phyloP scores from a whole-genome alignment of 2,888 invertebrate species.

The Dinocampus coccinellae region DNA sequence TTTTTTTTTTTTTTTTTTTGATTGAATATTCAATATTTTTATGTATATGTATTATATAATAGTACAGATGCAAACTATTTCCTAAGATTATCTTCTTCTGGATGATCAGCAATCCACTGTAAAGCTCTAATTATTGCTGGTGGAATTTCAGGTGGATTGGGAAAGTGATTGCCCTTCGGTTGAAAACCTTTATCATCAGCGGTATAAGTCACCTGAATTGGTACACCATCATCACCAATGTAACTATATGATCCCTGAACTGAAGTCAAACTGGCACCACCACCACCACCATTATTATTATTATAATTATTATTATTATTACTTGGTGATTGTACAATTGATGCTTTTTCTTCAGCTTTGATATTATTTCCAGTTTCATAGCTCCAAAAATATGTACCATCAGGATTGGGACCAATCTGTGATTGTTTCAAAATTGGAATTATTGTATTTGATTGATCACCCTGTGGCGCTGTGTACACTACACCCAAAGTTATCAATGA shows the following conservation, averaged over 20 bases:
- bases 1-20: too few species aligned
- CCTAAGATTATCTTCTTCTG: slow-evolving; percentile 47
- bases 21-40: background rate
- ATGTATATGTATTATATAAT: background rate
- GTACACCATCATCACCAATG: slow-evolving; percentile 58
- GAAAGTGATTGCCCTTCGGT: slow-evolving; percentile 59
- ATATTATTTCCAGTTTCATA: slow-evolving; percentile 71
- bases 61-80: slow-evolving; percentile 23
- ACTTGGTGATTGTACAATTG: slow-evolving; percentile 24
- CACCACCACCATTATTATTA: too few species aligned
- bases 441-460: slow-evolving; percentile 42
- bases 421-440: slow-evolving; percentile 61
- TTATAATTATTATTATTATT: too few species aligned
- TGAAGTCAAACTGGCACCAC: slow-evolving; percentile 31
- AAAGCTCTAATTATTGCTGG: slow-evolving; percentile 58
- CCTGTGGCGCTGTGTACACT: slow-evolving; percentile 50
- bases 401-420: slow-evolving; percentile 63
- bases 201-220: slow-evolving; percentile 55
- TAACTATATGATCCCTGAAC: slow-evolving; percentile 61
- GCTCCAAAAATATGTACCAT: slow-evolving; percentile 64
- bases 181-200: slow-evolving; percentile 64
- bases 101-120: slow-evolving; percentile 55
- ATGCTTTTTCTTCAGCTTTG: slow-evolving; percentile 54
- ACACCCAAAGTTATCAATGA: slow-evolving; percentile 46
- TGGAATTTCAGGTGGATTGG: slow-evolving; percentile 60